Evolutionary conservation across 2,888 invertebrate genomes (phyloP), one percentile per base, ranked within the genome.

Genomic region (Pterostichus madidus): DNA sequence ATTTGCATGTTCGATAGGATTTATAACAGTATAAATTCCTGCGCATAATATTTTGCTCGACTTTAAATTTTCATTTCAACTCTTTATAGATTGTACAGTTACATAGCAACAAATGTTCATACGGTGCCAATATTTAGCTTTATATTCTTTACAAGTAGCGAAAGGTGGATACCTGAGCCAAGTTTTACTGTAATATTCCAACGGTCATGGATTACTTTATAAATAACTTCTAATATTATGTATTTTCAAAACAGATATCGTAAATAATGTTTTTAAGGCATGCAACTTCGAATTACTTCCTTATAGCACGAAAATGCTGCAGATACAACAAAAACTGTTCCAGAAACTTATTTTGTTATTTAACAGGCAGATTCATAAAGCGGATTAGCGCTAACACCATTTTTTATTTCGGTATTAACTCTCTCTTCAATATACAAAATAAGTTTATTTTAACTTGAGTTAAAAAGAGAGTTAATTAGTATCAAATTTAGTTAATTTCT

Each of bases 101-200:
- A 49, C 46, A 44, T 46, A 71, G 46, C 44, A 71, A 71, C 71
- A 71, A 71, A 71, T 71, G 46, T 15, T 44, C 24, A 15, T 71
- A 46, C n/a, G 46, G 44, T 71, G 71, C 71, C 71, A 71, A 71
- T 71, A 71, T 71, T 71, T 71, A 10, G 17, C 17, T 71, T 71
- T 71, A 49, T 46, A 71, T 71, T 71, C 71, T 71, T 46, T 15
- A 11, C 71, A 71, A 71, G 71, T 46, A 44, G 32, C 44, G 15
- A 53, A 59, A 64, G 35, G 71, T 71, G 11, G 44, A 71, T 44
- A 71, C 15, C 7, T 44, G 0, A 71, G 71, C 71, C 71, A 71
- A 71, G 44, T 44, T 44, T 61, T 61, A 61, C 61, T 71, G 71
- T 71, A 71, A 71, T 46, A 71, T 71, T 71, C 71, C 71, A 71